Evolutionary conservation across 2,113 vertebrate species (phyloP), one percentile per base, ranked within the genome.

Genomic region (Nothoprocta pentlandii): DNA sequence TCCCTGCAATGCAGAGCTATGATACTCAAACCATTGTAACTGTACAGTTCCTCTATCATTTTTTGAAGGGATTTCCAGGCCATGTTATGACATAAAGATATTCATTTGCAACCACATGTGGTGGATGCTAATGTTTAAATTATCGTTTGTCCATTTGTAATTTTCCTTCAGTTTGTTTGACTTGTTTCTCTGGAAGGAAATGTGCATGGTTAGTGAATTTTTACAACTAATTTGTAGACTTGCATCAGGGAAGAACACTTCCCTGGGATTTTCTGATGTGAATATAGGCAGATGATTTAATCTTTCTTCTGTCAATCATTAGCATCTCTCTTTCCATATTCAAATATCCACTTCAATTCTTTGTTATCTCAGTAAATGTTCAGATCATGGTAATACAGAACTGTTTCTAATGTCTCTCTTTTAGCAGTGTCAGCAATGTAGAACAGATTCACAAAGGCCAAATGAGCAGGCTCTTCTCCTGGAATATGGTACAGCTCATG

Each of bases 141-240:
- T 9, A 56, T 0, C 15, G 5, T 30, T 49, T 19, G 2, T 8
- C 82, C 6, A 16, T 82, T 90, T 83, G 28, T 53, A 69, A 0
- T 41, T 83, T 83, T 62, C 53, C 13, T 32, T 23, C 17, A 2
- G 11, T 91, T 85, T 61, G 6, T 80, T 53, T 28, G 44, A 16
- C 46, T 82, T 82, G 2, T 58, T 90, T 73, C 4, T 3, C 25
- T 86, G 15, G 23, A 61, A 67, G 22, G 34, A 70, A 67, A 3
- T 4, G 1, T 0, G 5, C 10, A 8, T 6, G 10, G 36, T 71
- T 42, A 32, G 14, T 23, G 10, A 76, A 28, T n/a, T 68, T 68
- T 76, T 71, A 2, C 21, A 68, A 39, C n/a, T 12, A 42, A 16
- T 42, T 28, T 69, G 39, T 10, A 3, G 4, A 30, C 49, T 58